phyloP scores from a whole-genome alignment of 2,888 invertebrate genomes.

The Cheilosia pagana region DNA sequence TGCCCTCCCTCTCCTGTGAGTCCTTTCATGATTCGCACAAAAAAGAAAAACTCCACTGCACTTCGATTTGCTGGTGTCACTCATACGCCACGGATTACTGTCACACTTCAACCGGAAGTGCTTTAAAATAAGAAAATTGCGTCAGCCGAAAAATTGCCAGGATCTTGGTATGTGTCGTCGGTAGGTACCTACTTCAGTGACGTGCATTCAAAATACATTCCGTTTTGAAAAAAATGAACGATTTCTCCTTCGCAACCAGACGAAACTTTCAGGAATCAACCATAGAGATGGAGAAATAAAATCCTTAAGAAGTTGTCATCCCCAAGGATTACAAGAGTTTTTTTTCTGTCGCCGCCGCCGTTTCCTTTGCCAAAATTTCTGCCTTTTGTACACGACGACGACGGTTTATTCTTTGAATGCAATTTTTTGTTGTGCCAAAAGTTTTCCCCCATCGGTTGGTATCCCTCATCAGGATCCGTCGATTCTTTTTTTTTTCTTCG shows the following conservation, averaged over 20 bases:
- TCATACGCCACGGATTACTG: slow-evolving; percentile 46
- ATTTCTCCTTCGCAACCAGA: neutral
- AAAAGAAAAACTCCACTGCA: neutral
- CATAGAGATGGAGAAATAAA: slow-evolving; percentile 31
- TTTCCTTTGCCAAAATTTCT: neutral
- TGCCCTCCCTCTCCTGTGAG: too few species aligned
- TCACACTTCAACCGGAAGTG: slow-evolving; percentile 59
- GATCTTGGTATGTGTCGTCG: slow-evolving; percentile 27
- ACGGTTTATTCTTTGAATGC: slow-evolving; percentile 63
- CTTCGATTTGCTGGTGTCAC: slow-evolving; percentile 39
- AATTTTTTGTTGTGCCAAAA: slow-evolving; percentile 54
- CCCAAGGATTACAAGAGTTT: slow-evolving; percentile 65
- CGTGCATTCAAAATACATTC: slow-evolving; percentile 28
- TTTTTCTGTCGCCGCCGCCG: slow-evolving; percentile 8
- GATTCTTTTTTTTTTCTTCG: slow-evolving; percentile 18
- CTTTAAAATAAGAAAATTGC: slow-evolving; percentile 36
- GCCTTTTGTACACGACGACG: slow-evolving; percentile 48
- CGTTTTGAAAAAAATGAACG: slow-evolving; percentile 4
- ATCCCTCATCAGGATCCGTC: slow-evolving; percentile 36
- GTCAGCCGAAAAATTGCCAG: slow-evolving; percentile 48
- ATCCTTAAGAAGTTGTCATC: slow-evolving; percentile 66
- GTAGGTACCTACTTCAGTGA: slow-evolving; percentile 3
- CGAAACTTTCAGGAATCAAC: slow-evolving; percentile 57
- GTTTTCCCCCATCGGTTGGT: slow-evolving; percentile 25
- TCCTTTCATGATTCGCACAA: too few species aligned